Evolutionary conservation across 2,888 invertebrate genomes (phyloP), one percentile per base, ranked within the genome.

Genomic region (Eupelmus urozonus): DNA sequence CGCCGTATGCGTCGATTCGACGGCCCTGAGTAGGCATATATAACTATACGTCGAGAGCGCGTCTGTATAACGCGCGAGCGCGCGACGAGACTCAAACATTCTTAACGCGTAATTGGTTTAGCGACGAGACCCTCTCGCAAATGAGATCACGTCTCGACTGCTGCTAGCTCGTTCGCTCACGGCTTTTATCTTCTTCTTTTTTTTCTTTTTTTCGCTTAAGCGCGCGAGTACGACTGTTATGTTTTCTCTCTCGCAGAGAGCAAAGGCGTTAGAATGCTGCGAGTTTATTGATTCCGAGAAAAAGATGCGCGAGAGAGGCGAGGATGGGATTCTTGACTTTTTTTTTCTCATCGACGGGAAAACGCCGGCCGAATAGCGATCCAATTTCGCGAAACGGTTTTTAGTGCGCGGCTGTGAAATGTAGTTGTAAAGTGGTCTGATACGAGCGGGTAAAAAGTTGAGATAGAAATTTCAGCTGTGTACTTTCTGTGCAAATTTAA

Each of bases 31-130:
- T 34, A 45, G 7, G 18, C 18, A 40, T 40, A 53, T 45, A 16
- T 45, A 45, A 29, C 49, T 40, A 49, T 34, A 55, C 23, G 40
- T 55, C 2, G 11, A 59, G 29, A n/a, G 40, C 25, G 9, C 20
- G 29, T 27, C 25, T 3, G 45, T 5, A 42, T 11, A 0, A 49
- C 34, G 2, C 27, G 25, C 18, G 2, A 13, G 45, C 73, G 34
- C 34, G n/a, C 53, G 60, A 59, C 57, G 23, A n/a, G 59, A 69
- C 53, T 65, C 57, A 71, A 76, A 71, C 71, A 71, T 71, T 65
- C 76, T 65, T 76, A 71, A 25, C 45, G 59, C 65, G 76, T 76
- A 76, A 76, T 71, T 76, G 76, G 65, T 65, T 71, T 76, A 76
- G 70, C 70, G 71, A 57, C 71, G 34, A 66, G 76, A 34, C 34